phyloP scores from a whole-genome alignment of 2,797 vertebrate genomes.

The Melanotaenia maccullochi region DNA sequence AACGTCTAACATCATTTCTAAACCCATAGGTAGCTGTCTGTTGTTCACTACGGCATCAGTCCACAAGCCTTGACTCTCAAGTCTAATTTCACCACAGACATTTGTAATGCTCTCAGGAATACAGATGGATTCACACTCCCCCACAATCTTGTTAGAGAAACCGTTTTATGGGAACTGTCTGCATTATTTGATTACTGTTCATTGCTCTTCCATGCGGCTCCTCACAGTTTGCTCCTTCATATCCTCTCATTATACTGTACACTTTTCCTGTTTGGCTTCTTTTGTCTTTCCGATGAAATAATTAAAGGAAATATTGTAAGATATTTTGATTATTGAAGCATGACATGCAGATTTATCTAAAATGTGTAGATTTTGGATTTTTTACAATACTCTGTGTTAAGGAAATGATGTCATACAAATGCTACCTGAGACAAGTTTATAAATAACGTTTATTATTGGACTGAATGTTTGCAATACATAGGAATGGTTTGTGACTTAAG shows the following conservation, averaged over 20 bases:
- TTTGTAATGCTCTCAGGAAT: constrained; percentile 62
- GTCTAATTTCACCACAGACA: constrained; percentile 57
- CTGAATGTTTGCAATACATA: constrained; percentile 32
- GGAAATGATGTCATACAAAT: background rate
- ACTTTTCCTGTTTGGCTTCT: background rate
- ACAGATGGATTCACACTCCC: constrained; percentile 72
- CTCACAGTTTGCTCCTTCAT: constrained; percentile 42
- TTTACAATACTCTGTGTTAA: no score
- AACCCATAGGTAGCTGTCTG: background rate
- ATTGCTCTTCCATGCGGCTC: constrained; percentile 42
- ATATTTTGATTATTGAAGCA: constrained; percentile 2
- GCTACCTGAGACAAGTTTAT: constrained; percentile 16
- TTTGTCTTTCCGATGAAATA: constrained; percentile 19
- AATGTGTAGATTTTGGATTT: background rate
- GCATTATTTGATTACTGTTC: constrained; percentile 80
- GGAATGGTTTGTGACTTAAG: constrained; percentile 9
- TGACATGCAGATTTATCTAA: background rate
- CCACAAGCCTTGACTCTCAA: constrained; percentile 54
- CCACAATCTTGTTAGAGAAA: constrained; percentile 80
- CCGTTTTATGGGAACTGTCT: constrained; percentile 76
- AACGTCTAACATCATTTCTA: background rate
- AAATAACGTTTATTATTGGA: constrained; percentile 44
- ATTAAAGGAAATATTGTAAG: constrained; percentile 12
- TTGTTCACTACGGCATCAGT: constrained; percentile 39
- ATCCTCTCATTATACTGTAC: constrained; percentile 28